Evolutionary conservation across 2,797 vertebrate species (phyloP).

Genomic region (Phrynocephalus vlangalii): DNA sequence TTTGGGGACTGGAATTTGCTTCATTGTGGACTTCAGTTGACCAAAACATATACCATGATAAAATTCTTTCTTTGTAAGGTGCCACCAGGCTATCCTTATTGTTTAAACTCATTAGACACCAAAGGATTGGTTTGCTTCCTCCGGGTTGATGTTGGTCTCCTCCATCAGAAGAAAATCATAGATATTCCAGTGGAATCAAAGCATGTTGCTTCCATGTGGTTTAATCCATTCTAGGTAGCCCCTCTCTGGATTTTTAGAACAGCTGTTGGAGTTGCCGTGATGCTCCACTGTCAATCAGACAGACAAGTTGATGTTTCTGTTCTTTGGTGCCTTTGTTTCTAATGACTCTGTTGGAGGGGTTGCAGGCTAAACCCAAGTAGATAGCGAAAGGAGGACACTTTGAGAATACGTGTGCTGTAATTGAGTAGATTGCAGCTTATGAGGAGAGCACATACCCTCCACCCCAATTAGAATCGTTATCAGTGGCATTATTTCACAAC

Average conservation of each 20-base stretch:
- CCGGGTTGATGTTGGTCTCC: not conserved
- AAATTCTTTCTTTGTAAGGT: not conserved
- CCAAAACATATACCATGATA: not conserved
- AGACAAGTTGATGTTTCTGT: not conserved
- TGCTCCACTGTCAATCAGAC: too few species aligned
- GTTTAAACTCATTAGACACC: not conserved
- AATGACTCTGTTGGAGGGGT: not conserved
- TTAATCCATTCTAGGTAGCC: not conserved
- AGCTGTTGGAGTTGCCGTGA: too few species aligned
- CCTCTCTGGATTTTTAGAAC: too few species aligned
- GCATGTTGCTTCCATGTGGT: not conserved
- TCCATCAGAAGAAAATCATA: not conserved
- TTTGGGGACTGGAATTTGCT: not conserved
- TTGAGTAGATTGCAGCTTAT: too few species aligned
- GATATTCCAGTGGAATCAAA: not conserved
- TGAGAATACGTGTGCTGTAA: not conserved
- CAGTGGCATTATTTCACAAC: too few species aligned
- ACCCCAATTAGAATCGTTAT: too few species aligned
- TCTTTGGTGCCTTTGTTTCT: not conserved
- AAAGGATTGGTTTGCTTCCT: not conserved
- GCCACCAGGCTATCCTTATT: not conserved
- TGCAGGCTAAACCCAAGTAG: not conserved
- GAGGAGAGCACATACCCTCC: too few species aligned
- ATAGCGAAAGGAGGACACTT: too few species aligned
- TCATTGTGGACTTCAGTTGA: not conserved